phyloP scores from a whole-genome alignment of 2,113 vertebrate species.

The Hemicordylus capensis region DNA sequence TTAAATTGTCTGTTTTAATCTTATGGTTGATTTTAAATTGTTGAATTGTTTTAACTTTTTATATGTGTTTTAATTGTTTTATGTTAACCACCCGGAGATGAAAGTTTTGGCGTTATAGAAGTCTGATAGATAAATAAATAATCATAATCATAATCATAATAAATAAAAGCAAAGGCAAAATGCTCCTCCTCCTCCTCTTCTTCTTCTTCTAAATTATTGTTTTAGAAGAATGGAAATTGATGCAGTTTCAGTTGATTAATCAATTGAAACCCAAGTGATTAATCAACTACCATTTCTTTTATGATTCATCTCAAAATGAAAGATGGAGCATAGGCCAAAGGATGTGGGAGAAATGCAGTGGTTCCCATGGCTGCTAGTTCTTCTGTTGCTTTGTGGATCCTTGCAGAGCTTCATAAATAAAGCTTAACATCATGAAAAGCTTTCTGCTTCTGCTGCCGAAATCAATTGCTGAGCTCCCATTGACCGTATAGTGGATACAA shows the following conservation, averaged over 20 bases:
- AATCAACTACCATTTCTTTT: not conserved
- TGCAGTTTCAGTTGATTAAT: not conserved
- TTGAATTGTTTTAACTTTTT: too few species aligned
- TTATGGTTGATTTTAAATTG: too few species aligned
- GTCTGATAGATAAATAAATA: too few species aligned
- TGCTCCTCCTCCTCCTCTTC: not conserved
- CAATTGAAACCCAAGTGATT: not conserved
- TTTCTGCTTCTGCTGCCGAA: constrained; percentile 17
- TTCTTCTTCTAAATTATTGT: not conserved
- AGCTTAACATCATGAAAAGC: not conserved
- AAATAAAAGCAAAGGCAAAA: too few species aligned
- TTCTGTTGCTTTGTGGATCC: not conserved
- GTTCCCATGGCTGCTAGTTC: not conserved
- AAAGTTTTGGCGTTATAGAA: too few species aligned
- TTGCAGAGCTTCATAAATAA: not conserved
- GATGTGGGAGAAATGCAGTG: not conserved
- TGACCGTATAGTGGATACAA: not conserved
- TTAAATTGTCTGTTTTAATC: too few species aligned
- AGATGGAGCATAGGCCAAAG: not conserved
- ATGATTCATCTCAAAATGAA: not conserved
- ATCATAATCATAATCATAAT: too few species aligned
- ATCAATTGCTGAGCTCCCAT: not conserved
- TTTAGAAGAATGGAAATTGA: not conserved
- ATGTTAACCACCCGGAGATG: too few species aligned
- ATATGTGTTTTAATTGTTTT: too few species aligned